A percentile compares a stretch with the other conserved stretches of the same genome.
Evolutionary conservation across 2,797 vertebrate genomes (phyloP).

Genomic region (Macrochelys suwanniensis): DNA sequence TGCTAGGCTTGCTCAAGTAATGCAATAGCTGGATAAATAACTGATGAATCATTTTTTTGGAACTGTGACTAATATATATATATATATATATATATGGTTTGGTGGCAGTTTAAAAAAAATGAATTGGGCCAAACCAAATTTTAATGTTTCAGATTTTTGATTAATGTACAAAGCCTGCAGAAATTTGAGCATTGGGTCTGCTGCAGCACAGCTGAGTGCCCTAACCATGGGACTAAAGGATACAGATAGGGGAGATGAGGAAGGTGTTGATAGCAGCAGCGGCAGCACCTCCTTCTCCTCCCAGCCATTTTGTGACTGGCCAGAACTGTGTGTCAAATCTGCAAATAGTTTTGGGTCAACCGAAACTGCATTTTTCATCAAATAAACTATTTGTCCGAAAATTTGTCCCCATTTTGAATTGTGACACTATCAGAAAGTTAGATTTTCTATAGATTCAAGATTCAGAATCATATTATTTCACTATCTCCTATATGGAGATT

Average conservation of each 20-base stretch:
- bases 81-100: too few relatives aligned
- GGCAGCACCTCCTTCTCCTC: neutral
- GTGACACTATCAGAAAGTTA: neutral
- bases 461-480: neutral
- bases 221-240: neutral
- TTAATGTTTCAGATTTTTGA: neutral
- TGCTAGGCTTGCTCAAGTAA: neutral
- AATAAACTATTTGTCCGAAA: neutral
- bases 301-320: neutral
- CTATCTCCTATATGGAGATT: neutral
- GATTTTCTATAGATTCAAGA: neutral
- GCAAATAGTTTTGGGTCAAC: neutral
- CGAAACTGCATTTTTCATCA: neutral
- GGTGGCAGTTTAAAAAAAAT: too few relatives aligned
- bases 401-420: neutral
- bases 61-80: too few relatives aligned
- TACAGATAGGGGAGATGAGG: fast-evolving
- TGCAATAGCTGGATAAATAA: neutral
- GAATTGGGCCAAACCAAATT: neutral
- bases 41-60: too few relatives aligned
- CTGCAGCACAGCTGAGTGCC: neutral
- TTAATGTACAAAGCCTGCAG: neutral
- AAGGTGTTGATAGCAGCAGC: neutral
- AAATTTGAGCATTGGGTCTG: neutral
- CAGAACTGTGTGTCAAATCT: neutral